A percentile compares a stretch with the other conserved stretches of the same genome.
phyloP scores from a whole-genome alignment of 2,888 invertebrate genomes.

The Diloba caeruleocephala region DNA sequence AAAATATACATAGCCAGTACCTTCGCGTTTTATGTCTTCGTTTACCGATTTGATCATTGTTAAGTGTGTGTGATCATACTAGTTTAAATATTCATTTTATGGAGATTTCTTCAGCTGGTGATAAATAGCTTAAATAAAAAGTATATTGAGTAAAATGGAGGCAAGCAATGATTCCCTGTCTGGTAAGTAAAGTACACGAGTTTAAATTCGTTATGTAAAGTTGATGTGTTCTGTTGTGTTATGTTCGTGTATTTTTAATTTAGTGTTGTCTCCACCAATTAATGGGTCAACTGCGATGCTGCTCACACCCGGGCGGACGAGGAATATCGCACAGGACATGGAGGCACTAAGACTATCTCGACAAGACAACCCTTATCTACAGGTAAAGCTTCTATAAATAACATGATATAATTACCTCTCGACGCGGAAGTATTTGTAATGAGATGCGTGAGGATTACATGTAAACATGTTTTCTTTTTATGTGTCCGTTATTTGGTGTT shows the following conservation, averaged over 20 bases:
- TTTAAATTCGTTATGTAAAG: conserved; percentile 31
- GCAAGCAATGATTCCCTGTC: conserved; percentile 81
- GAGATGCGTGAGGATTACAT: conserved; percentile 37
- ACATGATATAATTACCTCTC: conserved; percentile 15
- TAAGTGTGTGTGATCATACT: conserved; percentile 3
- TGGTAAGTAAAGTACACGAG: conserved; percentile 62
- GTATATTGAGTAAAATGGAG: conserved; percentile 71
- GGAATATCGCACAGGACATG: conserved; percentile 95
- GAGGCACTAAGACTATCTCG: conserved; percentile 94
- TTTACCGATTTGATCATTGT: conserved; percentile 2
- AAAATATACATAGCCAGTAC: not conserved
- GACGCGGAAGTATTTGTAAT: conserved; percentile 36
- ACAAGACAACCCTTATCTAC: conserved; percentile 95
- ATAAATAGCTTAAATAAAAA: conserved; percentile 38
- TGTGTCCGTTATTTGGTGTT: no score
- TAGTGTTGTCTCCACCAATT: conserved; percentile 76
- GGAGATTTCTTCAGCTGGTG: conserved; percentile 32
- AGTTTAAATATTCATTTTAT: conserved; percentile 42
- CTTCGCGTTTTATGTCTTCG: not conserved
- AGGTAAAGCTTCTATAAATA: conserved; percentile 83
- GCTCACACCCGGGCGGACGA: conserved; percentile 92
- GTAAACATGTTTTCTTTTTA: no score
- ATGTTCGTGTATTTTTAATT: conserved; percentile 51
- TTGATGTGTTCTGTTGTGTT: conserved; percentile 22
- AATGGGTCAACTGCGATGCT: conserved; percentile 89